Percentiles rank a stretch among this genome's conserved stretches.
Evolutionary conservation across 2,888 invertebrate species (phyloP).

Genomic region (Germaria angustata): DNA sequence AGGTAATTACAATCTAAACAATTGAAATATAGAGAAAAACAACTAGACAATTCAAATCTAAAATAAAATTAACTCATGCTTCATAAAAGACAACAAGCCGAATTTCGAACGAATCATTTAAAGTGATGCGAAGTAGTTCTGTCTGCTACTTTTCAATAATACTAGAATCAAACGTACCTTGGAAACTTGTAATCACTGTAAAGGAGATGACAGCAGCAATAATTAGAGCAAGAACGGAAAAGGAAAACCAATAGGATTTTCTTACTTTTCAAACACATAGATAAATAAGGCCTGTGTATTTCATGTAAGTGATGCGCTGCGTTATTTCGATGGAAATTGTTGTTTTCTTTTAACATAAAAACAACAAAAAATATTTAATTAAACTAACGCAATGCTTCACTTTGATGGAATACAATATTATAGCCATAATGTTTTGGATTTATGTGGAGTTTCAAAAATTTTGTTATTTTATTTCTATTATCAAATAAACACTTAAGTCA

Average conservation of each 20-base stretch:
- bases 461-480: conserved; percentile 16
- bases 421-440: too few species aligned
- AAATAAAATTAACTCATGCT: conserved; percentile 31
- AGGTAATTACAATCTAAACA: not conserved
- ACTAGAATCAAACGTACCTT: conserved; percentile 62
- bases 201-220: not conserved
- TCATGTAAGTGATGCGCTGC: too few species aligned
- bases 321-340: conserved; percentile 4
- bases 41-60: conserved; percentile 13
- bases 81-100: conserved; percentile 24
- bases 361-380: too few species aligned
- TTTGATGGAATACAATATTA: too few species aligned
- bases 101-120: conserved; percentile 1
- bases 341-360: too few species aligned
- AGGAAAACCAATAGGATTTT: not conserved
- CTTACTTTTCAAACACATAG: not conserved
- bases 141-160: conserved; percentile 51
- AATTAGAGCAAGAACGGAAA: not conserved
- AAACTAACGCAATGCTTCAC: too few species aligned
- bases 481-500: conserved; percentile 24
- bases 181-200: conserved; percentile 31
- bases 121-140: conserved; percentile 14
- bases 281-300: not conserved
- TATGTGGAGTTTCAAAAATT: too few species aligned
- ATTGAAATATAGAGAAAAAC: not conserved